Base-by-base conservation (phyloP, 2,888 invertebrate species). In the Dysmachus trigonus region DNA sequence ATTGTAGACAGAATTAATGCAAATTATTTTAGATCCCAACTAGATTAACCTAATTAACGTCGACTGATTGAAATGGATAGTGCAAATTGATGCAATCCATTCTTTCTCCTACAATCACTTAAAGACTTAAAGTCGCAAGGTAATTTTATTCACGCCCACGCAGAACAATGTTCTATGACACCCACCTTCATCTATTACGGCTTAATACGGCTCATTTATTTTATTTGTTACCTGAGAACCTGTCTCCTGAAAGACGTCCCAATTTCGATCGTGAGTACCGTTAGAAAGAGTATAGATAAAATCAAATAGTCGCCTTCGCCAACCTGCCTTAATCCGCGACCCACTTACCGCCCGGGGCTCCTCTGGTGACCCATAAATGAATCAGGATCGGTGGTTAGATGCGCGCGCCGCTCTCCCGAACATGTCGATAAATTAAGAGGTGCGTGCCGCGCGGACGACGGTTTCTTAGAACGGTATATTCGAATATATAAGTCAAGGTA, bases 341-440 rank as follows among this genome's bases (percentile, higher is more conserved):
- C 18, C n/a, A 77, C 77, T 33, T 73, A 13, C 30, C 5, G 7
- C 13, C 4, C 38, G 10, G 18, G 41, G 18, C 10, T 77, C 47
- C 51, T 47, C 77, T n/a, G 31, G 2, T 77, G 77, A 77, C 77
- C 77, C 30, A 77, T 77, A 77, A 77, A 47, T 7, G 27, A 47
- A 77, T 77, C 77, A 77, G 77, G 77, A 77, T 77, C 38, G 15
- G 41, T 8, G 10, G 41, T 4, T 13, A 41, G 41, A 4, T 7
- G 7, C 62, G 27, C 62, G 15, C 1, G 47, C 47, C 15, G 5
- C 22, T 51, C 51, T 51, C 18, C 18, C 35, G n/a, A 35, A 1
- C 22, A 41, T 1, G 13, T 18, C 38, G 33, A 76, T 76, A 76
- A 76, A 76, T 62, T 27, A 62, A 62, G 22, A 62, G 62, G 8